Percentiles rank a stretch among this genome's conserved stretches.
These are phyloP conservation scores for Choreutis nemorana DNA, from an alignment of 2,888 invertebrate species.

Conservation along the genomic window DNA sequence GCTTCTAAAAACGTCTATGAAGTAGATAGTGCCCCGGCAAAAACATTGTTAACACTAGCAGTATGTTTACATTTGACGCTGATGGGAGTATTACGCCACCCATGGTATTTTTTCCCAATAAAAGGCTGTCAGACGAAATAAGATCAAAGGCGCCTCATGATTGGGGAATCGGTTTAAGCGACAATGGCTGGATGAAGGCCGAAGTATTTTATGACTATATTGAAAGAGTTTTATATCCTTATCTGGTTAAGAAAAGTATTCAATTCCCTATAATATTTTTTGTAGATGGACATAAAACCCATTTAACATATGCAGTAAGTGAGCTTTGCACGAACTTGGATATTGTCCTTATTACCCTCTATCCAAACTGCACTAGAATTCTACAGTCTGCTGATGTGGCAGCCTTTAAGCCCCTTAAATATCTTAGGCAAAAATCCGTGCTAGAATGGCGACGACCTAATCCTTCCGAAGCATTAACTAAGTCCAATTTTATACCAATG, in stretches of 20 bases:
- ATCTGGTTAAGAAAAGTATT: conserved; percentile 14
- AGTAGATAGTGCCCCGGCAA: conserved; percentile 4
- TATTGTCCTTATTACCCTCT: conserved; percentile 13
- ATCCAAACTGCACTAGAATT: conserved; percentile 15
- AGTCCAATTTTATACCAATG: conserved; percentile 4
- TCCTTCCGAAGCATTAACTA: conserved; percentile 10
- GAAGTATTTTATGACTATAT: conserved; percentile 33
- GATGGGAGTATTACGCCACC: conserved; percentile 4
- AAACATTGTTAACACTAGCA: conserved; percentile 1
- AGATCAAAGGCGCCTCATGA: conserved; percentile 20
- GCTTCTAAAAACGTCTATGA: conserved; percentile 4
- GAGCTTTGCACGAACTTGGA: conserved; percentile 8
- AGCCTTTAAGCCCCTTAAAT: conserved; percentile 15
- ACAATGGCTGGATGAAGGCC: conserved; percentile 35
- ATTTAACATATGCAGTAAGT: conserved; percentile 11
- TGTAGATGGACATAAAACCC: conserved; percentile 18
- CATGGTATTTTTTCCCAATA: conserved; percentile 20
- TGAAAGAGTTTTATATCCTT: conserved; percentile 20
- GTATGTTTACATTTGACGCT: conserved; percentile 4
- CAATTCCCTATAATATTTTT: conserved; percentile 26
- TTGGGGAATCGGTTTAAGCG: conserved; percentile 29
- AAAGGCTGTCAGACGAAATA: conserved; percentile 24
- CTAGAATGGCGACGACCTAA: conserved; percentile 13
- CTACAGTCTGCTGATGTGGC: conserved; percentile 16
- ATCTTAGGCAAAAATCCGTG: conserved; percentile 13